Base-by-base conservation (phyloP, 2,797 vertebrate species). In the Ctenopoma kingsleyae region DNA sequence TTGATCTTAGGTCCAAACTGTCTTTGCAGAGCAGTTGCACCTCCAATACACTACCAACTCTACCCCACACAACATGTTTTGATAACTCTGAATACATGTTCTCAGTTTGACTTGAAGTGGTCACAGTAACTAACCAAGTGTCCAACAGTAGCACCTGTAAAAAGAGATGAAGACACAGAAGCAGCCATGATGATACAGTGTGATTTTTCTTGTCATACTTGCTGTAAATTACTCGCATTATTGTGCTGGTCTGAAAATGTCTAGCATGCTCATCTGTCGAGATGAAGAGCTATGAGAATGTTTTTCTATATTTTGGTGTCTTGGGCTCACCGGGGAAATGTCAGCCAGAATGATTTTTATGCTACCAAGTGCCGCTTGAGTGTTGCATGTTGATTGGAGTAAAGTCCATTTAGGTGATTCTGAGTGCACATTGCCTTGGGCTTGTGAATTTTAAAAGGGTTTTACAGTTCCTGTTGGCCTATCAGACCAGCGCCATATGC, bases 151-250 rank as follows among this genome's bases (percentile, higher is more conserved):
- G 69, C 77, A 57, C 55, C 68, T 74, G 72, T 67, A 50, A 36
- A 51, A 50, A 54, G 1, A 22, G 32, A 75, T 2, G 41, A 49
- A 62, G 61, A 65, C 49, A 38, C 50, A 62, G 52, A 55, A 32
- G 30, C 51, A 41, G 38, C 54, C 9, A 38, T 49, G 22, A 58
- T 41, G 10, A 46, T 5, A 22, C 48, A 46, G 60, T 55, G 60
- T 52, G 49, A 25, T 27, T 27, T 27, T 27, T 70, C 57, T 72
- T 22, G 13, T 68, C 60, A 59, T 20, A 48, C 56, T 73, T 17
- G 81, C 81, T 89, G 84, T 87, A 83, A 59, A 87, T 80, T 72
- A n/a, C 64, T 71, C 0, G 64, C 69, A 25, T 84, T 49, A 52
- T 65, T 25, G 72, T 86, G 81, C 58, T 50, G 19, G 59, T 76